Base-by-base conservation (phyloP, 1,140 invertebrate species). In the Drosophila aff. region DNA sequence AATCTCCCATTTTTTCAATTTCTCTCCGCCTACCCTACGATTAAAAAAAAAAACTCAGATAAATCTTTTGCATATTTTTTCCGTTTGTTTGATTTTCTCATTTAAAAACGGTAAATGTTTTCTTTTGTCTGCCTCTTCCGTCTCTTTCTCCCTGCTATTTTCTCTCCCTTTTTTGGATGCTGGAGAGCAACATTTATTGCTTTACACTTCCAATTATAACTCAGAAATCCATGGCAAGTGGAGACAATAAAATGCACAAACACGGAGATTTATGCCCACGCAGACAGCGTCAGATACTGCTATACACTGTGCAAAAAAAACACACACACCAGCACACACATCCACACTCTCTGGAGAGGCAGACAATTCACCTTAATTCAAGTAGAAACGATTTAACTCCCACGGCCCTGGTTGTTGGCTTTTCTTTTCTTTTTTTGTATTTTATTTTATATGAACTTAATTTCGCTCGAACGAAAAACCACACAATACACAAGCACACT, bases 401-500 rank as follows among this genome's bases (percentile, higher is more conserved):
- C 84, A 79, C 76, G 76, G 43, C 66, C 68, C 78, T 73, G 61
- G 86, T 83, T 83, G 84, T 63, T 84, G 36, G 53, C 21, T 40
- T 57, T 57, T 40, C 36, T 23, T 55, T 55, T 55, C 28, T 18
- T 40, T 57, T 55, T 18, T 40, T 57, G 38, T 50, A 50, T 50
- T 87, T 84, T 87, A 89, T 87, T 87, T 87, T 87, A 89, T 89
- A 85, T 77, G 85, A 89, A 89, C 85, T 89, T 89, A 89, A 89
- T 89, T 89, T 89, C 73, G 66, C 78, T 81, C 81, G 36, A 57
- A 57, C 53, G 53, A 40, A 64, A 73, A 63, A 87, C 83, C 83
- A 33, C 76, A 76, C 76, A 76, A 57, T 57, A 57, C 52, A 36
- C 33, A 4, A 21, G 33, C 43, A 58, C 63, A 61, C 53, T 74